These are phyloP conservation scores for Nothocercus nigrocapillus DNA, from an alignment of 2,113 vertebrate genomes.

Conservation along the genomic window DNA sequence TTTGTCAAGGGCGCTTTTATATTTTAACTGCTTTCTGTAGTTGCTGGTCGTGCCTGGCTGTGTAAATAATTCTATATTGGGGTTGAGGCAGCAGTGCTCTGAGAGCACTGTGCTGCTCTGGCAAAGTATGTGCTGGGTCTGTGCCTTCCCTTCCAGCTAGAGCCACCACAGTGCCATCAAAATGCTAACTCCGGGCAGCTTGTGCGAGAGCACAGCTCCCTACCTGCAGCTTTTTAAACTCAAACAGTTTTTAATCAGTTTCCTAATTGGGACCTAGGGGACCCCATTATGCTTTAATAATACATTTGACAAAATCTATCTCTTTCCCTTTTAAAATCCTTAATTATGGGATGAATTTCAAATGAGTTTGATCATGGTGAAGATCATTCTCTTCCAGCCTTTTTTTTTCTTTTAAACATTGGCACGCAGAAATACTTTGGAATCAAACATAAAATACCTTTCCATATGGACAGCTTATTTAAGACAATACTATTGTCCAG, in stretches of 20 bases:
- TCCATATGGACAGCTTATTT: conserved; percentile 23
- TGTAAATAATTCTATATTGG: not conserved
- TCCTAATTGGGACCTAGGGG: conserved; percentile 75
- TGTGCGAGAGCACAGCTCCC: conserved; percentile 36
- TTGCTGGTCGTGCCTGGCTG: not conserved
- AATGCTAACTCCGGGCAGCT: conserved; percentile 58
- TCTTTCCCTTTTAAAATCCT: conserved; percentile 70
- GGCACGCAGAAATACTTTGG: not conserved
- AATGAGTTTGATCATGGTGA: conserved; percentile 49
- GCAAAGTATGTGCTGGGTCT: not conserved
- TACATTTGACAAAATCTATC: conserved; percentile 72
- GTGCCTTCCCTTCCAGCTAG: conserved; percentile 3
- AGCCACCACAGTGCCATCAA: conserved; percentile 38
- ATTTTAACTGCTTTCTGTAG: not conserved
- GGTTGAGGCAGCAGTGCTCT: not conserved
- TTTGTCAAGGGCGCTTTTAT: not conserved
- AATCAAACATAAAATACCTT: conserved; percentile 32
- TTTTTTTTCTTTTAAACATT: conserved; percentile 5
- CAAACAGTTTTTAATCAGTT: conserved; percentile 68
- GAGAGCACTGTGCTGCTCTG: not conserved
- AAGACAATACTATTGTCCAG: not conserved
- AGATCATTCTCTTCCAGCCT: conserved; percentile 24
- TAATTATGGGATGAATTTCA: conserved; percentile 73
- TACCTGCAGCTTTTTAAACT: conserved; percentile 66
- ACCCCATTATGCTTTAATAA: conserved; percentile 77